Conservation (phyloP, 2,113 vertebrate genomes). For the Mellivora capensis region DNA sequence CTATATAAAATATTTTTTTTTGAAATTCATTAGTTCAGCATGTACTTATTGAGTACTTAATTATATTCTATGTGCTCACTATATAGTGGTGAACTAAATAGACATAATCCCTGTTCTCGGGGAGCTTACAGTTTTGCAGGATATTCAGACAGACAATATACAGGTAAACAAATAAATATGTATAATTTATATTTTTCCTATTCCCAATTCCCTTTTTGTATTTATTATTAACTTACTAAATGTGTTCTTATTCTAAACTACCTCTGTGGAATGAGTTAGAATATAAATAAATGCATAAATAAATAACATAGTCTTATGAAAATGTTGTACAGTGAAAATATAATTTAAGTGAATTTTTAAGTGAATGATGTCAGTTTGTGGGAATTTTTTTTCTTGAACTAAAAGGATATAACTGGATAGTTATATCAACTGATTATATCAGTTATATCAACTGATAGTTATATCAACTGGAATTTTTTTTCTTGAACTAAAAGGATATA, state of each 20-base stretch:
- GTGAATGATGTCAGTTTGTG: neutral
- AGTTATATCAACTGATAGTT: too few species aligned
- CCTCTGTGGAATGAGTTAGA: neutral
- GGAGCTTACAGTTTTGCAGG: neutral
- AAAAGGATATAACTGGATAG: neutral
- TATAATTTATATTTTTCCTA: neutral
- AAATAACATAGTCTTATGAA: neutral
- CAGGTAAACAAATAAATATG: neutral
- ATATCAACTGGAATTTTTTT: neutral
- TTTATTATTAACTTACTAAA: conserved; percentile 14
- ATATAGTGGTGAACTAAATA: neutral
- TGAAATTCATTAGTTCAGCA: neutral
- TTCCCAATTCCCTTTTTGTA: neutral
- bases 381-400: neutral
- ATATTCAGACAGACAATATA: neutral
- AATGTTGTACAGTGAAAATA: neutral
- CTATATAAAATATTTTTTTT: neutral
- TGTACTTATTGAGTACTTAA: neutral
- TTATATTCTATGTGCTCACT: neutral
- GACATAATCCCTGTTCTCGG: neutral
- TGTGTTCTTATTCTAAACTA: neutral
- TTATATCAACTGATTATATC: too few species aligned
- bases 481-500: neutral
- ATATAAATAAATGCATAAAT: conserved; percentile 14
- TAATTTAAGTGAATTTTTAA: conserved; percentile 40